phyloP scores from a whole-genome alignment of 2,113 vertebrate genomes.

The Podilymbus podiceps region DNA sequence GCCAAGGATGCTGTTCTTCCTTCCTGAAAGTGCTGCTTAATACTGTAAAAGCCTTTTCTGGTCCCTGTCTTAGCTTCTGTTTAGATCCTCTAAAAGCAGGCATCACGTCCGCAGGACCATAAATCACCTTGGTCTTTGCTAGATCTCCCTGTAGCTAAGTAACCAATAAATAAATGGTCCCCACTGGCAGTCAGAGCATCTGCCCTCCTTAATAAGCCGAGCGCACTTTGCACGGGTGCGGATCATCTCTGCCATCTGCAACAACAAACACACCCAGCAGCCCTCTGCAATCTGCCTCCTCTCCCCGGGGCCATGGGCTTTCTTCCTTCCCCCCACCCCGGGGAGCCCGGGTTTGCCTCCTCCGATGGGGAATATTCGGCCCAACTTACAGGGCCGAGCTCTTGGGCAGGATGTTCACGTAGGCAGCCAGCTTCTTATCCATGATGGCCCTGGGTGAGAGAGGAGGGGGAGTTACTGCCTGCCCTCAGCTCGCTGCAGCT shows the following conservation, averaged over 20 bases:
- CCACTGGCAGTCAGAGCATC: neutral
- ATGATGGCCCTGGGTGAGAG: slow-evolving; percentile 80
- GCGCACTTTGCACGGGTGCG: neutral
- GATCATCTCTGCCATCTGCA: neutral
- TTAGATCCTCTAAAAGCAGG: neutral
- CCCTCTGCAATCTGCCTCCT: neutral
- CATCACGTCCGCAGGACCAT: neutral
- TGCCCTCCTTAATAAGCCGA: neutral
- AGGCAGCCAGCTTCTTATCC: slow-evolving; percentile 85
- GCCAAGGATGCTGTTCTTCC: neutral
- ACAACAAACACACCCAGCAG: neutral
- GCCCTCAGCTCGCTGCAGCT: neutral
- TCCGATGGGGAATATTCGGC: neutral
- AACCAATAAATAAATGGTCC: neutral
- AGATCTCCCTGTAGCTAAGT: neutral
- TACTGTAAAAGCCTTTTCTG: neutral
- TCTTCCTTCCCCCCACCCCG: neutral
- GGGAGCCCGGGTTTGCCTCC: neutral
- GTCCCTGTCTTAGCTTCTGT: neutral
- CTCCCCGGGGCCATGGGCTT: fast-evolving
- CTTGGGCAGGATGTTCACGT: slow-evolving; percentile 83
- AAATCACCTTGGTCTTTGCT: neutral
- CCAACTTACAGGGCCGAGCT: slow-evolving; percentile 83
- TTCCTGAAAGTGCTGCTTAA: neutral
- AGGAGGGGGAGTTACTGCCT: neutral